Conservation (phyloP, 2,113 vertebrate genomes). For the Syngnathus floridae region DNA sequence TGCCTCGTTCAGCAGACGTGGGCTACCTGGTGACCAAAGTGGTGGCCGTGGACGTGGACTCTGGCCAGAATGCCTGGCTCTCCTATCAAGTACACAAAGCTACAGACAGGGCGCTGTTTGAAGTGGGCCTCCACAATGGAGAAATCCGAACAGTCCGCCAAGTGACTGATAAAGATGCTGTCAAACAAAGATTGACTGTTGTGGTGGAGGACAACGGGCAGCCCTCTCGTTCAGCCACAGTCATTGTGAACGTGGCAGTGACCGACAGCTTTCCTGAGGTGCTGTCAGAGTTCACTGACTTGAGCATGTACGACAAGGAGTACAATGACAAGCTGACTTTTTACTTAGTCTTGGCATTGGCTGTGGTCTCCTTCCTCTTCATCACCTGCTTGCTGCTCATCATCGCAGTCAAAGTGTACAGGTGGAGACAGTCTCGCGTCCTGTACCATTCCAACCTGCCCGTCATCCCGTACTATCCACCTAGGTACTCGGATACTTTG, state of each 20-base stretch:
- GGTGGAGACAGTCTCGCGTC: constrained; percentile 34
- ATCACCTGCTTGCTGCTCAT: constrained; percentile 55
- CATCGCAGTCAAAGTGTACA: constrained; percentile 40
- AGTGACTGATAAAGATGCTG: constrained; percentile 36
- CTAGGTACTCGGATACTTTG: constrained; percentile 12
- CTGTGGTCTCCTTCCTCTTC: constrained; percentile 66
- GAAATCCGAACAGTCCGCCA: constrained; percentile 25
- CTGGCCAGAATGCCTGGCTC: constrained; percentile 5
- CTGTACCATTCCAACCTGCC: constrained; percentile 17
- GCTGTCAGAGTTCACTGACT: constrained; percentile 46
- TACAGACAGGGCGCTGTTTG: constrained; percentile 5
- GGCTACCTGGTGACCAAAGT: constrained; percentile 9
- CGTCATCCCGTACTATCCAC: constrained; percentile 13
- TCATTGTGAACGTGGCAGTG: constrained; percentile 43
- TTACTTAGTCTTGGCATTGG: constrained; percentile 29
- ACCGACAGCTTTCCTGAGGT: constrained; percentile 63
- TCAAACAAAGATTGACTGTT: constrained; percentile 45
- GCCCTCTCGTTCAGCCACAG: constrained; percentile 44
- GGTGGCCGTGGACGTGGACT: constrained; percentile 6
- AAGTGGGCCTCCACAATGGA: constrained; percentile 7
- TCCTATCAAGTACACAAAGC: constrained; percentile 2
- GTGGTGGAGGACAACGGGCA: constrained; percentile 51
- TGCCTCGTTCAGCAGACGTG: constrained; percentile 4
- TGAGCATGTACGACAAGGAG: constrained; percentile 12
- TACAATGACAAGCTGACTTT: constrained; percentile 21